Conservation (phyloP, 23 tunicate genomes). For the Halocynthia roretzi region DNA sequence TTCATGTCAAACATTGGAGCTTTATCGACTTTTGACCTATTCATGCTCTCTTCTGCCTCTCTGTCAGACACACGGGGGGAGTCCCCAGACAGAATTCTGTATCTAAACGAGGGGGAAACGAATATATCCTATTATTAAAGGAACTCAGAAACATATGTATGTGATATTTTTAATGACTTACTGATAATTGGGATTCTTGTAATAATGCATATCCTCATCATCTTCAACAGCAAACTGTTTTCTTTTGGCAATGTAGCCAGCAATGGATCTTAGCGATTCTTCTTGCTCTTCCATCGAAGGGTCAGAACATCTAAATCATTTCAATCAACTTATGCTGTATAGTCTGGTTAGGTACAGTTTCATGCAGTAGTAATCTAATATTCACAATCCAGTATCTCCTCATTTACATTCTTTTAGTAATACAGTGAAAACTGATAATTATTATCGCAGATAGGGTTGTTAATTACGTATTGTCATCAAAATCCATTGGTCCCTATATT, state of each 20-base stretch:
- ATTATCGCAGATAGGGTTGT: background rate
- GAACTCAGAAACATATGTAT: background rate
- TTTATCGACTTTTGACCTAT: slow-evolving; percentile 17
- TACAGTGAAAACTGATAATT: too few species aligned
- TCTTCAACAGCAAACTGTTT: slow-evolving; percentile 75
- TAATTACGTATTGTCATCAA: too few species aligned
- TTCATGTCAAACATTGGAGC: slow-evolving; percentile 94
- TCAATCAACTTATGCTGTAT: too few species aligned
- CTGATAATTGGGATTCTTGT: slow-evolving; percentile 67
- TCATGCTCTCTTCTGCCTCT: slow-evolving; percentile 25
- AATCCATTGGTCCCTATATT: background rate
- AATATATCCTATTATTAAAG: background rate
- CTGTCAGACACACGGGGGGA: slow-evolving; percentile 16
- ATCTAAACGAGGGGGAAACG: slow-evolving; percentile 16
- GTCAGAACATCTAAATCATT: slow-evolving; percentile 33
- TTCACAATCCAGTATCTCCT: background rate
- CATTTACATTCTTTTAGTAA: background rate
- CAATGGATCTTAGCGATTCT: slow-evolving; percentile 29
- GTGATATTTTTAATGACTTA: slow-evolving; percentile 17
- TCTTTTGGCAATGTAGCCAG: slow-evolving; percentile 66
- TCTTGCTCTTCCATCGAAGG: slow-evolving; percentile 45
- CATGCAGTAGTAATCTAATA: too few species aligned
- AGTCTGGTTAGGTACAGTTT: too few species aligned
- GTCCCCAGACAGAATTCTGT: slow-evolving; percentile 25
- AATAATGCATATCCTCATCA: slow-evolving; percentile 66